These are phyloP conservation scores for Jacana jacana DNA, from an alignment of 2,113 vertebrate genomes.

Conservation along the genomic window DNA sequence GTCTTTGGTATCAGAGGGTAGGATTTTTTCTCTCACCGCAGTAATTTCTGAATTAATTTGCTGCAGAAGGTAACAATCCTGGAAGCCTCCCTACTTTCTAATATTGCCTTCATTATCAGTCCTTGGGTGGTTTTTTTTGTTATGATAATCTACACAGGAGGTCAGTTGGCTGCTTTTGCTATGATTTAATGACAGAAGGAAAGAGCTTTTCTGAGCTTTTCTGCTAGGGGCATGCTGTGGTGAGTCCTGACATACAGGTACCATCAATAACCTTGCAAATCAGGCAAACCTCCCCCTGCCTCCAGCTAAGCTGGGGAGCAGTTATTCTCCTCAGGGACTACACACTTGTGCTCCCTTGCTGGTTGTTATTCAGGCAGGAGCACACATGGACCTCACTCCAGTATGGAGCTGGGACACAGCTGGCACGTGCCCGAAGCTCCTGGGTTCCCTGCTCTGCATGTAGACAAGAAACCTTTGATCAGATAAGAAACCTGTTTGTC, in stretches of 20 bases:
- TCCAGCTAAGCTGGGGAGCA: background rate
- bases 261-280: background rate
- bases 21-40: background rate
- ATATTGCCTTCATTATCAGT: background rate
- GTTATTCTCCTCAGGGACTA: background rate
- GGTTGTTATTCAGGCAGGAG: background rate
- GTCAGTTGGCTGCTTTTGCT: background rate
- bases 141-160: background rate
- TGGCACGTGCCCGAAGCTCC: background rate
- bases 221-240: background rate
- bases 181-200: background rate
- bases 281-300: background rate
- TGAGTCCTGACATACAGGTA: background rate
- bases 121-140: background rate
- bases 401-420: fast-evolving
- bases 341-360: background rate
- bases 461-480: background rate
- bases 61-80: background rate
- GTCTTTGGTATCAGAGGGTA: background rate
- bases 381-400: fast-evolving
- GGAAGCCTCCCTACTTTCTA: background rate
- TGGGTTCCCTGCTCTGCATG: background rate
- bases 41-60: background rate
- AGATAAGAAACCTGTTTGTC: background rate
- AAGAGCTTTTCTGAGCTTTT: background rate